Evolutionary conservation across 2,888 invertebrate genomes (phyloP).

Genomic region (Chalcis sispes): DNA sequence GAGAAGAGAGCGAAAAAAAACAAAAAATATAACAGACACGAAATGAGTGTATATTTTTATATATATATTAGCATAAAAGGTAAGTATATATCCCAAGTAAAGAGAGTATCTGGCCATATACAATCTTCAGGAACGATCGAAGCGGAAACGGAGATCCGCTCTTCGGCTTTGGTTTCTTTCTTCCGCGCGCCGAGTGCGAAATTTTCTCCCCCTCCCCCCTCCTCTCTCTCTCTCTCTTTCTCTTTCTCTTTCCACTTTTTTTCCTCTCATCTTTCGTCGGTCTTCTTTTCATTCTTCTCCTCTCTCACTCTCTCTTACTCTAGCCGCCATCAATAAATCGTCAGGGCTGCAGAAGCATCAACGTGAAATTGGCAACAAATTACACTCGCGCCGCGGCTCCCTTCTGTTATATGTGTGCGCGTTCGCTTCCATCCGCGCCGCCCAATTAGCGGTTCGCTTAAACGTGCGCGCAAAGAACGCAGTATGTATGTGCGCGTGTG

Average conservation of each 20-base stretch:
- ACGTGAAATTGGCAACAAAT: conserved; percentile 73
- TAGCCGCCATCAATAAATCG: conserved; percentile 59
- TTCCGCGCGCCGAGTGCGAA: conserved; percentile 51
- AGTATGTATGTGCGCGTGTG: no score
- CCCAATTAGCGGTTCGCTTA: conserved; percentile 70
- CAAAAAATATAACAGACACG: neutral
- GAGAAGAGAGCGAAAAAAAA: neutral
- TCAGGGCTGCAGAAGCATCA: conserved; percentile 61
- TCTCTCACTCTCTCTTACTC: conserved; percentile 8
- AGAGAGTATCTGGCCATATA: conserved; percentile 21
- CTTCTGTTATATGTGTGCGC: conserved; percentile 45
- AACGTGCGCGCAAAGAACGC: conserved; percentile 52
- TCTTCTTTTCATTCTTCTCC: neutral
- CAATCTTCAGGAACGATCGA: conserved; percentile 53
- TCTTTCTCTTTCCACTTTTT: conserved; percentile 14
- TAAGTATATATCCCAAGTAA: conserved; percentile 18
- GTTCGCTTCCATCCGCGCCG: no score
- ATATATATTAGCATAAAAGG: conserved; percentile 9
- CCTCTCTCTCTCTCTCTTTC: conserved; percentile 31
- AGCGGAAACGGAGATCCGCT: conserved; percentile 59
- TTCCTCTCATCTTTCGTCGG: neutral
- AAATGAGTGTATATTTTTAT: neutral
- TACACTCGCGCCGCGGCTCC: conserved; percentile 61
- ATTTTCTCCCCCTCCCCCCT: conserved; percentile 47
- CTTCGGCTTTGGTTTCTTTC: conserved; percentile 60